Evolutionary conservation across 2,888 invertebrate species (phyloP).

Genomic region (Dyspetes luteomarginatus): DNA sequence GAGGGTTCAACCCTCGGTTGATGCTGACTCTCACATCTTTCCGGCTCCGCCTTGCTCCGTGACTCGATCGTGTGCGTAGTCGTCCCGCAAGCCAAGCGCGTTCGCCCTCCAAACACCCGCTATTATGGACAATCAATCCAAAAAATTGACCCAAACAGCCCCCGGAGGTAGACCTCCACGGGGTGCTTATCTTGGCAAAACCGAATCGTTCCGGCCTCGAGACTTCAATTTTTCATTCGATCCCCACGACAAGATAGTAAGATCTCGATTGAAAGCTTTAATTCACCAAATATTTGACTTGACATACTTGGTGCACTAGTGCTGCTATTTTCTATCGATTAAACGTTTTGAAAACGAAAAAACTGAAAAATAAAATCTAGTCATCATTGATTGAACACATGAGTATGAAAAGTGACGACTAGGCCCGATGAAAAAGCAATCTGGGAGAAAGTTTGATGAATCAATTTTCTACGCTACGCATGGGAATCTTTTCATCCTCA

Average conservation of each 20-base stretch:
- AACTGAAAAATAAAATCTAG: neutral
- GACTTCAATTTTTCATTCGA: constrained; percentile 63
- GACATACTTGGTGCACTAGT: too few relatives aligned
- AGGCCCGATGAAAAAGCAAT: neutral
- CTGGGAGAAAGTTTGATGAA: too few relatives aligned
- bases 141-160: constrained; percentile 69
- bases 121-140: constrained; percentile 82
- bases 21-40: constrained; percentile 81
- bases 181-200: constrained; percentile 58
- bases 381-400: neutral
- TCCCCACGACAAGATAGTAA: constrained; percentile 34
- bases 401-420: neutral
- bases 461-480: neutral
- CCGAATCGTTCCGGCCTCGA: constrained; percentile 36
- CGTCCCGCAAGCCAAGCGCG: constrained; percentile 60
- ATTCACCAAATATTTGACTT: constrained; percentile 5
- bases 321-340: neutral
- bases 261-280: constrained; percentile 41
- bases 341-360: neutral
- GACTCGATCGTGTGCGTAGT: constrained; percentile 75
- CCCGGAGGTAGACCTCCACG: constrained; percentile 61
- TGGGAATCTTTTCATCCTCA: constrained; percentile 41
- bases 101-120: constrained; percentile 78
- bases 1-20: constrained; percentile 80
- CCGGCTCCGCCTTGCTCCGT: constrained; percentile 79